A percentile compares a stretch with the other conserved stretches of the same genome.
These are phyloP conservation scores for Reinhardtius hippoglossoides DNA, from an alignment of 2,113 vertebrate species.

Conservation along the genomic window DNA sequence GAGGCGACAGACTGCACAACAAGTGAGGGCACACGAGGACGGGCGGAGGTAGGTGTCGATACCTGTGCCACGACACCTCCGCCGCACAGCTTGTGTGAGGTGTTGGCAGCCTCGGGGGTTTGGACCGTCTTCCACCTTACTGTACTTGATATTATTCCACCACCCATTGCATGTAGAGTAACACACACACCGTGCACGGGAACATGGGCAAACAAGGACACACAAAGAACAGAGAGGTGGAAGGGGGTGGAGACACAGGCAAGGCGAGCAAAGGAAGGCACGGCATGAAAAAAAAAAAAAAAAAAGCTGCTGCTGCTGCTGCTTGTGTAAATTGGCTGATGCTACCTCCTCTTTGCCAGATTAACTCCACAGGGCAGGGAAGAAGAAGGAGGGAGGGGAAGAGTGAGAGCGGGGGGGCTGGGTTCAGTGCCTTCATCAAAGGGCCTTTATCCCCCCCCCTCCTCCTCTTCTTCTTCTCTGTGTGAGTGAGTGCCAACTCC, in stretches of 20 bases:
- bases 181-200: constrained; percentile 29
- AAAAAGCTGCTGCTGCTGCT: constrained; percentile 39
- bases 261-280: constrained; percentile 30
- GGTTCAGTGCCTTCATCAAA: constrained; percentile 77
- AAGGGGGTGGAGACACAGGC: constrained; percentile 43
- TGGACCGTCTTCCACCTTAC: constrained; percentile 58
- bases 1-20: constrained; percentile 34
- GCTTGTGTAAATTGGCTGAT: constrained; percentile 78
- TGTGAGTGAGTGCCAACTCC: constrained; percentile 72
- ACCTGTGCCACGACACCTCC: constrained; percentile 45
- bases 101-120: constrained; percentile 57
- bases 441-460: constrained; percentile 49
- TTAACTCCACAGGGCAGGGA: constrained; percentile 80
- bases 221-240: constrained; percentile 64
- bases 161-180: constrained; percentile 26
- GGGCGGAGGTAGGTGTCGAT: constrained; percentile 43
- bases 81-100: constrained; percentile 51
- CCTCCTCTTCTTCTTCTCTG: constrained; percentile 44
- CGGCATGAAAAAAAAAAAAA: constrained; percentile 49
- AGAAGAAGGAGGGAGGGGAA: constrained; percentile 55
- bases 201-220: constrained; percentile 43
- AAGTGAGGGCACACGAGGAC: constrained; percentile 18
- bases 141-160: constrained; percentile 69
- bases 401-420: constrained; percentile 69
- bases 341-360: constrained; percentile 76